Evolutionary conservation across 2,797 vertebrate genomes (phyloP).

Genomic region (Nothura maculosa): DNA sequence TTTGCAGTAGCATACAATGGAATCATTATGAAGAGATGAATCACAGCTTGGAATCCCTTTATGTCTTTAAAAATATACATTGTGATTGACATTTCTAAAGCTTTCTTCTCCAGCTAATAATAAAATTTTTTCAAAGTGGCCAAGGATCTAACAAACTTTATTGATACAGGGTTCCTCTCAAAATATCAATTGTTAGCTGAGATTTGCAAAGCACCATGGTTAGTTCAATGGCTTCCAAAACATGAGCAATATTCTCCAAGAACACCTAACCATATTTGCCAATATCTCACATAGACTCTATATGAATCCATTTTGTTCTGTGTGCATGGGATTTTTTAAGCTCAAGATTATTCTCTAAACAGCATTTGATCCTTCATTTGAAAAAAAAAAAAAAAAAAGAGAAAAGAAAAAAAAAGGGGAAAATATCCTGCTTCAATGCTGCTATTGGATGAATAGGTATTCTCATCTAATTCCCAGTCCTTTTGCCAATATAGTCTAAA

Average conservation of each 20-base stretch:
- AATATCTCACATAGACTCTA: background rate
- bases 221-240: background rate
- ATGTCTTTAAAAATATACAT: background rate
- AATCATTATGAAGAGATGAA: background rate
- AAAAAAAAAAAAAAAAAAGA: background rate
- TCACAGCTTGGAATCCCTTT: background rate
- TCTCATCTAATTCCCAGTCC: background rate
- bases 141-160: background rate
- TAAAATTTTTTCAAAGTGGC: background rate
- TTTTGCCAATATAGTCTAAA: background rate
- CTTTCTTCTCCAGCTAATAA: background rate
- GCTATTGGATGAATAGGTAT: background rate
- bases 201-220: background rate
- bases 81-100: slow-evolving; percentile 19
- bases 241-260: background rate
- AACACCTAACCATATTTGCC: background rate
- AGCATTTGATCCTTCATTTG: background rate
- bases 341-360: background rate
- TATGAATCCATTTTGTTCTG: background rate
- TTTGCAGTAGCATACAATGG: background rate
- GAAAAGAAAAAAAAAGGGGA: background rate
- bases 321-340: background rate
- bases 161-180: background rate
- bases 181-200: background rate
- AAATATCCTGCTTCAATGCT: background rate